Evolutionary conservation across 1,140 invertebrate genomes (phyloP).

Genomic region (Drosophila nigromelanica): DNA sequence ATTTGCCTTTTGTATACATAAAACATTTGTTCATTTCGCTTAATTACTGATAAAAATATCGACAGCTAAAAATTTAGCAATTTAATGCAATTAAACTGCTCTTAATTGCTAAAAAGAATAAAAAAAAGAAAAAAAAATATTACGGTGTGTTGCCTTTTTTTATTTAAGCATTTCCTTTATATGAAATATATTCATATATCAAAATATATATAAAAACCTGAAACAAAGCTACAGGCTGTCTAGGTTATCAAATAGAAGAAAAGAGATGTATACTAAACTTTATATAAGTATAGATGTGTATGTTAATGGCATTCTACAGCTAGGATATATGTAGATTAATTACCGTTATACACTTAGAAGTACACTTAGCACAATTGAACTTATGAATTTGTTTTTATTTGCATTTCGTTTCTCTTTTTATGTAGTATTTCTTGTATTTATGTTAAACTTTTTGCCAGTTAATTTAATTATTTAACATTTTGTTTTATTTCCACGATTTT

Average conservation of each 20-base stretch:
- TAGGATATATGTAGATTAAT: slow-evolving; percentile 60
- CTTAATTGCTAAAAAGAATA: slow-evolving; percentile 49
- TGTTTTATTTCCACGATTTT: slow-evolving; percentile 13
- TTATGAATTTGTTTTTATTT: slow-evolving; percentile 23
- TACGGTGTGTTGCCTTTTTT: background rate
- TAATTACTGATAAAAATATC: slow-evolving; percentile 71
- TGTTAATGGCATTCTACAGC: slow-evolving; percentile 58
- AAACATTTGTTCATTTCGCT: slow-evolving; percentile 65
- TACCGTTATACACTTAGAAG: slow-evolving; percentile 76
- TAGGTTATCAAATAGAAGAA: slow-evolving; percentile 37
- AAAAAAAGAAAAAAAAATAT: slow-evolving; percentile 11
- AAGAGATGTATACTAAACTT: slow-evolving; percentile 32
- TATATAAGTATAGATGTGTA: slow-evolving; percentile 44
- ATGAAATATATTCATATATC: slow-evolving; percentile 54
- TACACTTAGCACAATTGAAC: slow-evolving; percentile 79
- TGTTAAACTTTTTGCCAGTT: slow-evolving; percentile 1
- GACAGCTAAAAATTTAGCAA: slow-evolving; percentile 60
- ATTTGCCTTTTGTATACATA: slow-evolving; percentile 58
- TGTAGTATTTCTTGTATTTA: background rate
- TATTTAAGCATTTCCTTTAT: background rate
- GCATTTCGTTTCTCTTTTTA: background rate
- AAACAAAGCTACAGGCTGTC: slow-evolving; percentile 22
- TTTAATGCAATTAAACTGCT: slow-evolving; percentile 44
- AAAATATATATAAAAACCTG: slow-evolving; percentile 43
- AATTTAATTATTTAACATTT: background rate